Conservation (phyloP, 2,113 vertebrate genomes). For the Cyprinodon variegatus region DNA sequence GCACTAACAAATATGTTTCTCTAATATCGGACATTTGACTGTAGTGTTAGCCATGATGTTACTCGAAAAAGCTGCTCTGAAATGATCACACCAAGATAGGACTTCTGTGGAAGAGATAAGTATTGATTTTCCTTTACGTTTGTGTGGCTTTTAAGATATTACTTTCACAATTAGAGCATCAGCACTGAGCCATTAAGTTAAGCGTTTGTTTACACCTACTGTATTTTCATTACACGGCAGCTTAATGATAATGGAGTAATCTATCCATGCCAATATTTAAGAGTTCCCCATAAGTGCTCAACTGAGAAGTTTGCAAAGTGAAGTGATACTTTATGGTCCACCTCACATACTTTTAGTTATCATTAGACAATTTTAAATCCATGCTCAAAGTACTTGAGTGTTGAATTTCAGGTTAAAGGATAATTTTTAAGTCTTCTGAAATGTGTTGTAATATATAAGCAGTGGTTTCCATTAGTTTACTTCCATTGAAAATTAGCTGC, state of each 20-base stretch:
- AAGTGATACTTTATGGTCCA: constrained; percentile 13
- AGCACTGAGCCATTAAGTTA: constrained; percentile 58
- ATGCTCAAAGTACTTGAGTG: background rate
- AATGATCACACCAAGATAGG: constrained; percentile 47
- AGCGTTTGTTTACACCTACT: constrained; percentile 59
- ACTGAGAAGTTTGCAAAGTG: constrained; percentile 2
- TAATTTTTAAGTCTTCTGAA: background rate
- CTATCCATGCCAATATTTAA: constrained; percentile 18
- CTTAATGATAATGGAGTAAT: constrained; percentile 56
- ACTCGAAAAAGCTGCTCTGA: constrained; percentile 1
- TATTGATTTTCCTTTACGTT: constrained; percentile 74
- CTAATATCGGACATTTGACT: background rate
- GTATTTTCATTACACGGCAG: constrained; percentile 58
- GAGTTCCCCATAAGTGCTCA: constrained; percentile 15
- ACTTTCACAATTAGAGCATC: constrained; percentile 75
- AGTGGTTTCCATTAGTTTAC: background rate
- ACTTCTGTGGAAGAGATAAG: constrained; percentile 61
- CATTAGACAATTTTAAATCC: background rate
- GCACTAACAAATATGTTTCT: background rate
- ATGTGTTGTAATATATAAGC: background rate
- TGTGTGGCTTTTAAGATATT: constrained; percentile 79
- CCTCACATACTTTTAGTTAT: constrained; percentile 11
- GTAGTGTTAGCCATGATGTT: background rate
- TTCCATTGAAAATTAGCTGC: background rate
- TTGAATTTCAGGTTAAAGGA: background rate